Evolutionary conservation across 2,888 invertebrate genomes (phyloP).

Genomic region (Sinohyriopsis cumingii): DNA sequence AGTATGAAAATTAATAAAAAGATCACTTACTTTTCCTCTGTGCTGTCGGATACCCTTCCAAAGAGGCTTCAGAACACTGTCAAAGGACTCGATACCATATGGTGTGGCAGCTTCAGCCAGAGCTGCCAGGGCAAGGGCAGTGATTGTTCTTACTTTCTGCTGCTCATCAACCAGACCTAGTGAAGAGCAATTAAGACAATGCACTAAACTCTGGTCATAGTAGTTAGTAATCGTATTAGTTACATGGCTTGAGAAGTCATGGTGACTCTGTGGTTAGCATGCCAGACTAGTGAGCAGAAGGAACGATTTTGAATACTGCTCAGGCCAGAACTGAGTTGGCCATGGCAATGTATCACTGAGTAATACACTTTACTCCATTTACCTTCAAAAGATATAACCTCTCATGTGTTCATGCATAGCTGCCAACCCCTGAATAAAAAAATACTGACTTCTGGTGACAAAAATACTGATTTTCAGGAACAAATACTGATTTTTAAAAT

Average conservation of each 20-base stretch:
- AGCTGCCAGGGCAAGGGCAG: conserved; percentile 97
- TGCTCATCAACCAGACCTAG: conserved; percentile 95
- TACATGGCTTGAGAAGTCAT: neutral
- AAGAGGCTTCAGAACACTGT: conserved; percentile 97
- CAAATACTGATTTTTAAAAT: no score
- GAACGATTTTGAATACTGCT: no score
- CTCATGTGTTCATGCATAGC: no score
- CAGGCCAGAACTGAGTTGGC: no score
- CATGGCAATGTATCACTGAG: no score
- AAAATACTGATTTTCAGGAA: no score
- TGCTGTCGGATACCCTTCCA: conserved; percentile 98
- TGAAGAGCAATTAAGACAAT: conserved; percentile 3
- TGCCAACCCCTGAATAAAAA: no score
- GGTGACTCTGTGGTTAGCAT: no score
- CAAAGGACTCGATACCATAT: conserved; percentile 99
- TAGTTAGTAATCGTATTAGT: neutral
- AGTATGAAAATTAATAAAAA: neutral
- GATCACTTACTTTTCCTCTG: conserved; percentile 76
- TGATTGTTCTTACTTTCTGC: conserved; percentile 99
- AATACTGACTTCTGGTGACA: no score
- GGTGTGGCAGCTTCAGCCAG: conserved; percentile 99
- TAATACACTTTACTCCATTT: no score
- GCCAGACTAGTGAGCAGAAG: no score
- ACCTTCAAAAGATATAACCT: no score
- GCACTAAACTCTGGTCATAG: neutral